Evolutionary conservation across 1,140 invertebrate species (phyloP).

Genomic region (Drosophila tsacasi): DNA sequence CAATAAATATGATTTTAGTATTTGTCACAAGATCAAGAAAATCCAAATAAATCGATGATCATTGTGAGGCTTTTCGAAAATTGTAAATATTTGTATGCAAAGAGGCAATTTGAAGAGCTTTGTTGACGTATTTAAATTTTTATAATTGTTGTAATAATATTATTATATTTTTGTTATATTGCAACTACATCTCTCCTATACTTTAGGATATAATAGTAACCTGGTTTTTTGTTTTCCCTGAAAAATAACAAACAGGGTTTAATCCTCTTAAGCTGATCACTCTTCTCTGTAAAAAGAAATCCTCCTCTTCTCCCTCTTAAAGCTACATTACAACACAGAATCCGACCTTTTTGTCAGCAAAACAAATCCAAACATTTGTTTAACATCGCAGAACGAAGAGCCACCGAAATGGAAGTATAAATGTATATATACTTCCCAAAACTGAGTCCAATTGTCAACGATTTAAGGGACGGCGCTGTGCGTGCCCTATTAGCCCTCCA

Average conservation of each 20-base stretch:
- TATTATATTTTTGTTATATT: too few species aligned
- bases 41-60: constrained; percentile 4
- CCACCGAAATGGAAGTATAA: constrained; percentile 2
- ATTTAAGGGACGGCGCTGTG: constrained; percentile 39
- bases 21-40: background rate
- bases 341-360: constrained; percentile 22
- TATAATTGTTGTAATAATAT: too few species aligned
- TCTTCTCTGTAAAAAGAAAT: background rate
- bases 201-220: background rate
- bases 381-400: constrained; percentile 2
- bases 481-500: constrained; percentile 53
- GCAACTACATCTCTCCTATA: too few species aligned
- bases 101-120: too few species aligned
- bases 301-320: background rate
- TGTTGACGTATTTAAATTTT: too few species aligned
- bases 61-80: background rate
- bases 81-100: background rate
- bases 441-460: constrained; percentile 68
- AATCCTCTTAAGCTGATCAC: constrained; percentile 6
- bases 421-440: constrained; percentile 1
- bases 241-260: background rate
- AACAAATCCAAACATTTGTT: constrained; percentile 43
- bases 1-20: background rate
- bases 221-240: too few species aligned
- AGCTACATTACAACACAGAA: background rate